Evolutionary conservation across 2,797 vertebrate species (phyloP), one percentile per base, ranked within the genome.

Genomic region (Hyperoplus immaculatus): DNA sequence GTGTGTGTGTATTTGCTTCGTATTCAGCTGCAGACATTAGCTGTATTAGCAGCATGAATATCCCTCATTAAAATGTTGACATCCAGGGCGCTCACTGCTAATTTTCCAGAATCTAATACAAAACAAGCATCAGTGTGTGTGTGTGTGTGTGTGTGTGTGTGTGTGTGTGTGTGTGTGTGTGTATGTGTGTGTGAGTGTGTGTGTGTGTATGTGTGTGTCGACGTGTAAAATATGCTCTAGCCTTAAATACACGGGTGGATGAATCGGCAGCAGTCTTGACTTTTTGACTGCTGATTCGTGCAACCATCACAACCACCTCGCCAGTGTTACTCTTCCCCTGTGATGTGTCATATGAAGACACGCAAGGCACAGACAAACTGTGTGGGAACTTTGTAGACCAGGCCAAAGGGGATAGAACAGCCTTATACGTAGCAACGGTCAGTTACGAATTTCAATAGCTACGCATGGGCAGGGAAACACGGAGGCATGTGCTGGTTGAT

Each of bases 381-480:
- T 45, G 66, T 65, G 64, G 49, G 70, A 78, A 49, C 73, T 60
- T 65, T 77, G 39, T 67, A 69, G 69, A 60, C 59, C 61, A 77
- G 63, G 56, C 54, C 51, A 10, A 46, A 75, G 61, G 66, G 43
- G 69, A 67, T 1, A 38, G 47, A 80, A 71, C 21, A 43, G 70
- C 14, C 15, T 63, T 18, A 41, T 18, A 61, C 41, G 67, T 64
- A 29, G 29, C 29, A 69, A 75, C 73, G 73, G 75, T 73, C 71
- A 67, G 55, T 5, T 29, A 47, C 29, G 60, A 53, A 73, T 78
- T 75, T 83, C 72, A 77, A 16, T 50, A 43, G 67, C 55, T 50
- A 69, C 59, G 69, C 75, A 66, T 16, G 55, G 63, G 64, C 45
- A 70, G 77, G 84, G 81, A 83, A 84, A 79, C 81, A 87, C 75